phyloP scores from a whole-genome alignment of 2,797 vertebrate genomes.

The Manis pentadactyla region DNA sequence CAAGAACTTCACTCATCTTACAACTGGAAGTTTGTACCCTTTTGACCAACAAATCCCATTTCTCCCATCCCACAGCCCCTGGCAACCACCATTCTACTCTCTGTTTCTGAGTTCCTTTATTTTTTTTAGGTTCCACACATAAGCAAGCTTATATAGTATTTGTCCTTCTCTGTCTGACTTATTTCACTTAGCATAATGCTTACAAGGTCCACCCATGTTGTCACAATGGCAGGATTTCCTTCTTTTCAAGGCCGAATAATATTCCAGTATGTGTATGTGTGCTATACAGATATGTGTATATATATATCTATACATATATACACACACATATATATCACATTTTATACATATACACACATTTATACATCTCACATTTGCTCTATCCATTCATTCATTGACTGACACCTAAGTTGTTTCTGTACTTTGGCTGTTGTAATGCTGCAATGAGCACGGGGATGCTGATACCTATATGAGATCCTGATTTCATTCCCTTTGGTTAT shows the following conservation, averaged over 20 bases:
- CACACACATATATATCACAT: too few species aligned
- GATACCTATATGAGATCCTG: not conserved
- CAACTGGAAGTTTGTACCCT: not conserved
- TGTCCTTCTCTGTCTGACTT: not conserved
- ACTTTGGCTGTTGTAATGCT: not conserved
- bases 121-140: not conserved
- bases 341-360: too few species aligned
- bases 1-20: not conserved
- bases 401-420: not conserved
- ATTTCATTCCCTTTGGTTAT: not conserved
- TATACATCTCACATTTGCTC: not conserved
- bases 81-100: not conserved
- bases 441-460: not conserved
- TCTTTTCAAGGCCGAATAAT: not conserved
- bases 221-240: not conserved
- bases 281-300: too few species aligned
- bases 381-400: not conserved
- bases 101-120: not conserved
- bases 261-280: too few species aligned
- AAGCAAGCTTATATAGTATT: not conserved
- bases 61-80: not conserved
- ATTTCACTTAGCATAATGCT: not conserved
- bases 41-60: not conserved
- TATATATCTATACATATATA: not conserved
- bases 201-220: not conserved